Conservation (phyloP, 2,797 vertebrate species). For the Lates japonicus region DNA sequence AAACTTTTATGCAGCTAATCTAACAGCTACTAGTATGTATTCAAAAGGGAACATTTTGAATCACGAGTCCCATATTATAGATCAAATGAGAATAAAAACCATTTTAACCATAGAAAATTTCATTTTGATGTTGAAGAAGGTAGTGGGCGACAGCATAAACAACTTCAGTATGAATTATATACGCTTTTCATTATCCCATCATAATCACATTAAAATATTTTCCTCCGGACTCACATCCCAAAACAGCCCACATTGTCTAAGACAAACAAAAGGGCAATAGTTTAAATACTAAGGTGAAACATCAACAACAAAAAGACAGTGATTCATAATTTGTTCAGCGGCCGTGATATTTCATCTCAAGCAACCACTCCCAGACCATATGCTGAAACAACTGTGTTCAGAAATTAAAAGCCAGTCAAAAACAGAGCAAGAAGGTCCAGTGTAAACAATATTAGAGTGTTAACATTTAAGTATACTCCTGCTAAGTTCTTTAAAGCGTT, state of each 20-base stretch:
- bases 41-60: not conserved
- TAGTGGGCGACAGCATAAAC: constrained; percentile 1
- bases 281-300: constrained; percentile 10
- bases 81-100: not conserved
- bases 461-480: too few species aligned
- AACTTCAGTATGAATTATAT: constrained; percentile 6
- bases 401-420: constrained; percentile 34
- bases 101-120: constrained; percentile 3
- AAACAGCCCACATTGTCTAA: not conserved
- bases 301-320: not conserved
- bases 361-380: constrained; percentile 10
- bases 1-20: too few species aligned
- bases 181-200: too few species aligned
- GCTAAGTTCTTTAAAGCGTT: too few species aligned
- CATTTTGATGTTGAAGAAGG: constrained; percentile 41
- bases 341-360: constrained; percentile 24
- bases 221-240: not conserved
- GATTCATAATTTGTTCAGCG: not conserved
- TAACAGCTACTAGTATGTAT: too few species aligned
- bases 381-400: constrained; percentile 13
- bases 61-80: not conserved
- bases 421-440: constrained; percentile 14
- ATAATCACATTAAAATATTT: constrained; percentile 35
- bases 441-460: constrained; percentile 5
- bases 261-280: not conserved